Evolutionary conservation across 2,113 vertebrate species (phyloP), one percentile per base, ranked within the genome.

Genomic region (Calyptomena viridis): DNA sequence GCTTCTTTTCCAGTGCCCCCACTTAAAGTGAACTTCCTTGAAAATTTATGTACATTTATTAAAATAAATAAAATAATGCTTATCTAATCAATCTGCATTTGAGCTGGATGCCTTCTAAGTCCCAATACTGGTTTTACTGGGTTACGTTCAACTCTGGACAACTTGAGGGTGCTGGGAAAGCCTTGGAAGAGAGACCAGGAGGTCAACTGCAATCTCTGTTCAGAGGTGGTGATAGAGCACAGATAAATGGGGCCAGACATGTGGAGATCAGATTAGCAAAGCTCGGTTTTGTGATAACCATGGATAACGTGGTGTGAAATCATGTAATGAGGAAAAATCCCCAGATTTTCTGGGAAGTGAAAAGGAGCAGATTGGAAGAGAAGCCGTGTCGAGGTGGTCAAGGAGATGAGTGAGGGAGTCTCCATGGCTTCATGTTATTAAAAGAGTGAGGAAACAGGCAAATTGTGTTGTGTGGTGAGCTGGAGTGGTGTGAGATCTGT

Each of bases 191-290:
- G 50, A 84, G 79, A 75, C 59, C 42, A 42, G 42, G 84, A 71
- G 87, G 75, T 93, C 82, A 74, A 11, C 1, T 52, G 8, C 22
- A 8, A 74, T 64, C 85, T 59, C 3, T 5, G 22, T 3, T 85
- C 52, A 28, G 86, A 71, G 85, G 21, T 64, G 85, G 71, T 52
- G 84, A 25, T 55, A 84, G 63, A 68, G 78, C 93, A 60, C 10
- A 72, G 81, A 35, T 47, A 85, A 90, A 84, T 3, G 46, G 82
- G 63, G 90, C 90, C 86, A 90, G 93, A 91, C 90, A 5, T 24
- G 88, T 5, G 63, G 75, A 92, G 94, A 96, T 93, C 56, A 84
- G 81, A 96, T 96, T 94, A 96, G 90, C 22, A 40, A 93, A 90
- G 92, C 87, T 25, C 63, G 56, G 82, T 56, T 92, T 95, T 2